A percentile compares a stretch with the other conserved stretches of the same genome.
Conservation (phyloP, 2,797 vertebrate species). For the Trematomus bernacchii region DNA sequence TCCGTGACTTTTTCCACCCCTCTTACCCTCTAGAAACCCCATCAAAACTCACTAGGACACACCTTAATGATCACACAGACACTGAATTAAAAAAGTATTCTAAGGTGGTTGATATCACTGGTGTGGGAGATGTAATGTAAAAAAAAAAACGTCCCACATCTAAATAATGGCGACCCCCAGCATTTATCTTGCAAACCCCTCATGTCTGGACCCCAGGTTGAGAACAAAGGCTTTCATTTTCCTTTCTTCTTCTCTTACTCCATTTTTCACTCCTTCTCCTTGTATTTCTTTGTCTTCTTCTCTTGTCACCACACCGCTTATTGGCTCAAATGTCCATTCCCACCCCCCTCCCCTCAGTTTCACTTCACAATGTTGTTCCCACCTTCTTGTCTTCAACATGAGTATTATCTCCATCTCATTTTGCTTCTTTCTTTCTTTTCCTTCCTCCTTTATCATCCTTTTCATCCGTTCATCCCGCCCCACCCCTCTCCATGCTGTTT, state of each 20-base stretch:
- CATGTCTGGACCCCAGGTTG: no score
- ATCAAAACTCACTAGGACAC: no score
- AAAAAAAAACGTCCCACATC: no score
- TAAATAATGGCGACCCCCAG: no score
- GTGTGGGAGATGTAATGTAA: no score
- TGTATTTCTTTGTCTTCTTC: constrained; percentile 27
- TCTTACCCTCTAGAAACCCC: no score
- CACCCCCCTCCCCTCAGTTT: constrained; percentile 16
- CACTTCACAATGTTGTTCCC: background rate
- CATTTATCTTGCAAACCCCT: no score
- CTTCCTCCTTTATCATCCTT: background rate
- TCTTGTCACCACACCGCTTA: constrained; percentile 16
- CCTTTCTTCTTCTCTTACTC: background rate
- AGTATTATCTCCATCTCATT: constrained; percentile 12
- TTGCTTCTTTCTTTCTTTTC: constrained; percentile 13
- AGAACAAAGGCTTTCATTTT: background rate
- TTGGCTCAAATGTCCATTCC: constrained; percentile 11
- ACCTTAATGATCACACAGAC: no score
- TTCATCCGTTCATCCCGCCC: constrained; percentile 26
- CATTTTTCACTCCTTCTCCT: background rate
- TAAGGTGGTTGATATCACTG: no score
- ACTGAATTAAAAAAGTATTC: no score
- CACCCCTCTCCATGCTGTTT: constrained; percentile 27
- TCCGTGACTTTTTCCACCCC: no score
- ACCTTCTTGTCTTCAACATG: constrained; percentile 21